phyloP scores from a whole-genome alignment of 2,113 vertebrate genomes.

The Hepsetus odoe region DNA sequence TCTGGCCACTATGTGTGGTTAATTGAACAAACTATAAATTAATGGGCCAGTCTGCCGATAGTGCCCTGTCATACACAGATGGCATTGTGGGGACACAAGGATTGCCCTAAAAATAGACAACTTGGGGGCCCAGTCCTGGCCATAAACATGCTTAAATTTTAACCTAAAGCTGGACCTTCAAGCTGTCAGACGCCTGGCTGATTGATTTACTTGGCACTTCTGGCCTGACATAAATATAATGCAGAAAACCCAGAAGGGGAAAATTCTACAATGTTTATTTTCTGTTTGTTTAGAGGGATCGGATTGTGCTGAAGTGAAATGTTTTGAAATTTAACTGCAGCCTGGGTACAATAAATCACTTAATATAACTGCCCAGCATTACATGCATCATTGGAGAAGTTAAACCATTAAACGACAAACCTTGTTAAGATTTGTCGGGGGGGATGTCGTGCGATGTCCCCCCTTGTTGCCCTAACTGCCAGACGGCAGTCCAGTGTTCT shows the following conservation, averaged over 20 bases:
- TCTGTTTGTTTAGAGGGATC: conserved; percentile 74
- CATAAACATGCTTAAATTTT: conserved; percentile 82
- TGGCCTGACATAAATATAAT: conserved; percentile 73
- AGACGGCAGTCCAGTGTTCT: conserved; percentile 54
- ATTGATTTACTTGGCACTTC: conserved; percentile 84
- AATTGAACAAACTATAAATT: conserved; percentile 91
- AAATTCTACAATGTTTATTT: conserved; percentile 66
- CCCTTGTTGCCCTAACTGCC: conserved; percentile 39
- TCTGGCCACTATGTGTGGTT: conserved; percentile 85
- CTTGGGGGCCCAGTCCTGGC: conserved; percentile 77
- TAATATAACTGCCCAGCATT: conserved; percentile 68
- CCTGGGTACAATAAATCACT: conserved; percentile 74
- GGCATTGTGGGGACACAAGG: conserved; percentile 81
- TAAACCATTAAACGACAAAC: conserved; percentile 75
- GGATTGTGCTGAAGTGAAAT: conserved; percentile 60
- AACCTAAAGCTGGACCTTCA: conserved; percentile 78
- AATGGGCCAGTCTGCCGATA: conserved; percentile 79
- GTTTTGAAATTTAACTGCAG: conserved; percentile 57
- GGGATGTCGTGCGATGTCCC: conserved; percentile 47
- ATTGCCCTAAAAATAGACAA: conserved; percentile 86
- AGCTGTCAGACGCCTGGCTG: conserved; percentile 81
- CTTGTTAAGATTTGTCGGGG: conserved; percentile 63
- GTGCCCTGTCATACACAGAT: conserved; percentile 82
- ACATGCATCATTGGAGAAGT: conserved; percentile 75
- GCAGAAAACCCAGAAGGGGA: conserved; percentile 62